A percentile compares a stretch with the other conserved stretches of the same genome.
Evolutionary conservation across 2,888 invertebrate species (phyloP).

Genomic region (Parochlus steinenii): DNA sequence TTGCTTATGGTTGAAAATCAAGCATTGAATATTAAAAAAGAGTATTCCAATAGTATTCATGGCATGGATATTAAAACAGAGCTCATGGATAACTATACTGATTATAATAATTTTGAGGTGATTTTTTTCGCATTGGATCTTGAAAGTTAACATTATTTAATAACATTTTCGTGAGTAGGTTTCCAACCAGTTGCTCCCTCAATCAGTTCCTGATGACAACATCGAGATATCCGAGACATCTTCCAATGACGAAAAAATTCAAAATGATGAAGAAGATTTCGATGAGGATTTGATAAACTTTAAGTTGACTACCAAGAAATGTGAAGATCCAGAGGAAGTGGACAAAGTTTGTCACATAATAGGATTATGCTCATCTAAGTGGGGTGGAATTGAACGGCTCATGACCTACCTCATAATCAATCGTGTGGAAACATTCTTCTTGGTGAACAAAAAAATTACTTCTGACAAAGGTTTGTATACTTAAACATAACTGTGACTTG

Average conservation of each 20-base stretch:
- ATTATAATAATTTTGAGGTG: too few relatives aligned
- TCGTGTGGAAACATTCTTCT: slow-evolving; percentile 8
- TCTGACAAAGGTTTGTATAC: slow-evolving; percentile 8
- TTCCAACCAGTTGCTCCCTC: too few relatives aligned
- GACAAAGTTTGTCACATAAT: slow-evolving; percentile 25
- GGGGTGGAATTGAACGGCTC: slow-evolving; percentile 9
- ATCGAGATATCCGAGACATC: slow-evolving; percentile 6
- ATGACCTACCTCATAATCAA: slow-evolving; percentile 8
- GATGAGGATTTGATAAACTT: slow-evolving; percentile 8
- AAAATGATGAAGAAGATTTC: slow-evolving; percentile 11
- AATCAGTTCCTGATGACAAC: too few relatives aligned
- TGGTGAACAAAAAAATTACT: slow-evolving; percentile 4
- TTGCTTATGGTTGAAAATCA: too few relatives aligned
- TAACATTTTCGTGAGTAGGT: too few relatives aligned
- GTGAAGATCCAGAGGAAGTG: slow-evolving; percentile 19
- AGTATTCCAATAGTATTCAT: slow-evolving; percentile 7
- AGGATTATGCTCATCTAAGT: slow-evolving; percentile 16
- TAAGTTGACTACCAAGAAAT: slow-evolving; percentile 13
- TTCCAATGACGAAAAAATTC: slow-evolving; percentile 10
- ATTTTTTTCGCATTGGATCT: too few relatives aligned
- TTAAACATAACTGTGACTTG: slow-evolving; percentile 14
- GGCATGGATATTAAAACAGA: slow-evolving; percentile 10
- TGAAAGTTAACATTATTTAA: too few relatives aligned
- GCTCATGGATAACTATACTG: slow-evolving; percentile 8
- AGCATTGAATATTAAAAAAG: slow-evolving; percentile 9